Evolutionary conservation across 2,113 vertebrate genomes (phyloP), one percentile per base, ranked within the genome.

Genomic region (Megaceryle torquata): DNA sequence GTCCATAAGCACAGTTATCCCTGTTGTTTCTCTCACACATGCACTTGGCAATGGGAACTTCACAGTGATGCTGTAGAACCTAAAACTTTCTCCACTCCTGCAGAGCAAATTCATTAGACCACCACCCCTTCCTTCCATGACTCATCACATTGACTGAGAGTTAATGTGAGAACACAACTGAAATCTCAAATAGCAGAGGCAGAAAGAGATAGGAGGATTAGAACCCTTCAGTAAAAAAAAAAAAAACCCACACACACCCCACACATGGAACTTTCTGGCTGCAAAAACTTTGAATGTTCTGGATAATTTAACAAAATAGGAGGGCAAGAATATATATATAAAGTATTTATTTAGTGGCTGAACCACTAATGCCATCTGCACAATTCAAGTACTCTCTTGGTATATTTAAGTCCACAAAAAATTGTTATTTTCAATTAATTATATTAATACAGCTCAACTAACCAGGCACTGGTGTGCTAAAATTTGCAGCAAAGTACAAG

Each of bases 401-500:
- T 29, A 48, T 51, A 21, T 9, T 10, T 8, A 85, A 60, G 19
- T 28, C 21, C 11, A 39, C 12, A 14, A 48, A 24, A 31, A 17
- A 15, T 6, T 21, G 4, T 3, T 13, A 19, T 46, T 84, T 89
- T 46, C 1, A 1, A 29, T 57, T 31, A 29, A 51, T 22, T 88
- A 14, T 17, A 53, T 35, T 53, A 86, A 33, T 7, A 9, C 22
- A 77, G 19, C 13, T 26, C 44, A 88, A 15, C 25, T 29, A 70
- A 8, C 28, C 35, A n/a, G 11, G 10, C 15, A 16, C 33, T 53
- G 16, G 7, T 16, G 8, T 24, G 22, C 24, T 31, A 46, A n/a
- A 61, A 17, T 46, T 22, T 63, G 17, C 80, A 51, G 7, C 2
- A 1, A 26, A 81, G 54, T 1, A 1, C 1, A 1, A 89, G 7